phyloP scores from a whole-genome alignment of 2,113 vertebrate genomes.

The Sus scrofa region DNA sequence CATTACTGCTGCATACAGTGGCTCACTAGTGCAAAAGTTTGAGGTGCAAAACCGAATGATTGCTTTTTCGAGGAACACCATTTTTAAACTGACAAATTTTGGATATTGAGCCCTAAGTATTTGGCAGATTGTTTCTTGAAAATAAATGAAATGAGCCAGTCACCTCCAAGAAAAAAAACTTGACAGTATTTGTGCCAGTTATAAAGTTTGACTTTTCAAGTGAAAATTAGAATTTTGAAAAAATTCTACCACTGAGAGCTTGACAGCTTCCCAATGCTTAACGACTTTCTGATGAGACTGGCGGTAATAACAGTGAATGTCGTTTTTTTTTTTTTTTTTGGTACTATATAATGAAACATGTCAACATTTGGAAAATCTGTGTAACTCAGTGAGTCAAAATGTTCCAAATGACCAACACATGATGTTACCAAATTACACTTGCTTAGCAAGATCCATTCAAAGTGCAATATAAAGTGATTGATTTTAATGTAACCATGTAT shows the following conservation, averaged over 20 bases:
- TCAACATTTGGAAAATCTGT: conserved; percentile 62
- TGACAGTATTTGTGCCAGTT: conserved; percentile 74
- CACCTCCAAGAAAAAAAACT: conserved; percentile 74
- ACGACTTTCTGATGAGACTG: conserved; percentile 61
- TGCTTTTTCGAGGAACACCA: conserved; percentile 27
- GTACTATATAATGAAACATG: conserved; percentile 42
- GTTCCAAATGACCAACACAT: conserved; percentile 53
- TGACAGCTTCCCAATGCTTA: conserved; percentile 73
- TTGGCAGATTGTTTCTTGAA: conserved; percentile 68
- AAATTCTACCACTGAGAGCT: conserved; percentile 61
- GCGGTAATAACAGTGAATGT: conserved; percentile 24
- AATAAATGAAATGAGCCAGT: conserved; percentile 64
- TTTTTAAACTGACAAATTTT: conserved; percentile 41
- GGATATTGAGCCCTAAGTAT: conserved; percentile 45
- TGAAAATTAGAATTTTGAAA: conserved; percentile 76
- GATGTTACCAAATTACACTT: conserved; percentile 38
- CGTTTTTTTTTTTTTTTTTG: not conserved
- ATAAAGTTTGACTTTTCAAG: conserved; percentile 76
- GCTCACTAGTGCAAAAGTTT: not conserved
- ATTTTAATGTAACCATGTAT: conserved; percentile 39
- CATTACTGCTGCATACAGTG: not conserved
- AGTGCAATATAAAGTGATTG: not conserved
- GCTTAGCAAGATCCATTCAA: conserved; percentile 24
- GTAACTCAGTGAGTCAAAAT: conserved; percentile 28
- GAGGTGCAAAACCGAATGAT: not conserved